These are phyloP conservation scores for Drosophila demipolita DNA, from an alignment of 2,888 invertebrate genomes.

Conservation along the genomic window DNA sequence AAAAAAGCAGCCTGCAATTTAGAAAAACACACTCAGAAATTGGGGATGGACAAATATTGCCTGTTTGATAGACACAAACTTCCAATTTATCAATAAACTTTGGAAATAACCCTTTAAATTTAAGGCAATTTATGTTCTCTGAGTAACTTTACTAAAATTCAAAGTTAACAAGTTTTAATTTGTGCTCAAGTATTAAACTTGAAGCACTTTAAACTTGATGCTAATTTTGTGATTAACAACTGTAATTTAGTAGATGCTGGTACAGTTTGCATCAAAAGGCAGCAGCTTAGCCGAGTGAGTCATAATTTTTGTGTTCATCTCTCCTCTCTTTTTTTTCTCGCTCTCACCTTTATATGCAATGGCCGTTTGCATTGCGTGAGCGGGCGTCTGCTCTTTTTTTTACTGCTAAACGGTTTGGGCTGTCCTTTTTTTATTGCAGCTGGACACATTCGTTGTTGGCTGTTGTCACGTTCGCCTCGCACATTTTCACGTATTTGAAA, in stretches of 20 bases:
- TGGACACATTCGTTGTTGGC: constrained; percentile 41
- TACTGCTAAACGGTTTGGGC: constrained; percentile 67
- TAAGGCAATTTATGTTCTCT: not conserved
- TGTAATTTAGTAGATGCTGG: not conserved
- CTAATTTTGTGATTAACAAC: not conserved
- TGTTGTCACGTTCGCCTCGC: constrained; percentile 70
- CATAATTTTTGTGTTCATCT: constrained; percentile 3
- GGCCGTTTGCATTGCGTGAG: constrained; percentile 22
- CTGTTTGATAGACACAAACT: not conserved
- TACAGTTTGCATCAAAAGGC: constrained; percentile 1
- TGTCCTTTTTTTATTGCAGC: constrained; percentile 46
- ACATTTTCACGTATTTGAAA: constrained; percentile 79
- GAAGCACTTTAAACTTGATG: not conserved
- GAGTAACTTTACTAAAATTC: not conserved
- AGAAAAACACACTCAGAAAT: too few relatives aligned
- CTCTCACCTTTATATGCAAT: constrained; percentile 9
- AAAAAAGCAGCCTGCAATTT: too few relatives aligned
- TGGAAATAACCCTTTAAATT: not conserved
- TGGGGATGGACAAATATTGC: too few relatives aligned
- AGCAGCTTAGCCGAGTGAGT: not conserved
- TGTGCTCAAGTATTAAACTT: not conserved
- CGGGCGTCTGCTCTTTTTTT: constrained; percentile 43
- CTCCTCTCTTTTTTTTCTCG: not conserved
- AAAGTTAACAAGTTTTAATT: not conserved
- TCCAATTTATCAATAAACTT: not conserved